Evolutionary conservation across 2,888 invertebrate species (phyloP), one percentile per base, ranked within the genome.

Genomic region (Tetragonisca angustula): DNA sequence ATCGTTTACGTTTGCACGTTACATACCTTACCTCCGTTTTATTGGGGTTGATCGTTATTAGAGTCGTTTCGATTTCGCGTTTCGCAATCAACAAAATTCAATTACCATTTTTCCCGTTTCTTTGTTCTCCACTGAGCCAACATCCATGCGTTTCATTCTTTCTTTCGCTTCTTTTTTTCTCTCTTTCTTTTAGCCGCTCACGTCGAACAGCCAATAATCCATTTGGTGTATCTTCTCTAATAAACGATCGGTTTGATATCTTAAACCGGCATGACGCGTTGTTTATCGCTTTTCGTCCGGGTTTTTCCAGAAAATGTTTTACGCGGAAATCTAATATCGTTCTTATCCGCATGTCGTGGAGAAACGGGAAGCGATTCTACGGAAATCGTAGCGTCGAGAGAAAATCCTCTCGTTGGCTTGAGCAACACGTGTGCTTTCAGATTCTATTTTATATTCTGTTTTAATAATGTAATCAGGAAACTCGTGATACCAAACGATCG

Each of bases 321-420:
- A 87, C 80, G 87, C 71, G 90, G 82, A 87, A 89, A 91, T 89
- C 87, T 90, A 91, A 91, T 90, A 88, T 86, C 86, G 85, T 87
- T 90, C 86, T 89, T 87, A 87, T 82, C 83, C 86, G 76, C 85
- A 84, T 83, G 82, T 78, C 79, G 79, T 83, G 43, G 43, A 43
- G 43, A 11, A 9, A 43, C 43, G 11, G 43, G 43, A 43, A 43
- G 9, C 43, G 43, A 36, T 36, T 36, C 36, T 36, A 27, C 27
- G 27, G 27, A 32, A 91, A 90, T 87, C 87, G 81, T 77, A 54
- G 78, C 72, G 83, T 64, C 82, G 76, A 61, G 75, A 81, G 68
- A 32, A 87, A 89, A 83, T 83, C 78, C 81, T 78, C 67, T 61
- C 52, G 72, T 50, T 43, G 79, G 69, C 69, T 80, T 65, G 50